phyloP scores from a whole-genome alignment of 30 jellyfish, hydroid and myxozoan genomes.

The Aurelia sp. region DNA sequence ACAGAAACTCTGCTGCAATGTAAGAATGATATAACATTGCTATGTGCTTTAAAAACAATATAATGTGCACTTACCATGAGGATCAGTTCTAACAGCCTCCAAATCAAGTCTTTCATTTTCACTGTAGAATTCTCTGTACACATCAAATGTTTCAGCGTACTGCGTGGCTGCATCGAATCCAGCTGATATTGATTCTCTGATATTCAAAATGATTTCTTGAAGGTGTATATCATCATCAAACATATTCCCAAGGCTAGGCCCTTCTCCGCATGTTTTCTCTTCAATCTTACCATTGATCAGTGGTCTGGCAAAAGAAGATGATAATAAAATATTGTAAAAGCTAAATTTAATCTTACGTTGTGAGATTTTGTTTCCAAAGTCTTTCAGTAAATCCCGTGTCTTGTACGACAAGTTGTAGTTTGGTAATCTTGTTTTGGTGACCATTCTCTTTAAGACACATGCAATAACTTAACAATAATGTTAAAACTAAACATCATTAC shows the following conservation, averaged over 20 bases:
- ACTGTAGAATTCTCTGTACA: constrained; percentile 78
- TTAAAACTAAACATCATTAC: no score
- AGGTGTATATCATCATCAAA: constrained; percentile 91
- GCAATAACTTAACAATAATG: no score
- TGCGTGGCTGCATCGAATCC: constrained; percentile 91
- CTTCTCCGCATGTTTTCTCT: constrained; percentile 94
- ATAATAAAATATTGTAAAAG: no score
- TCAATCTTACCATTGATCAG: constrained; percentile 93
- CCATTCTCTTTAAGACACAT: no score
- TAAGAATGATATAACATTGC: no score
- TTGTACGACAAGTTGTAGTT: no score
- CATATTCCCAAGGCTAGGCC: constrained; percentile 95
- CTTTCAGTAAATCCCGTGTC: no score
- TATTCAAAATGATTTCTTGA: constrained; percentile 74
- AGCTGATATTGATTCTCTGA: constrained; percentile 81
- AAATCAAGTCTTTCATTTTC: constrained; percentile 86
- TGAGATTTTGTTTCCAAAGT: no score
- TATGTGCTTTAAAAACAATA: no score
- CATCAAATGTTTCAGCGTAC: constrained; percentile 84
- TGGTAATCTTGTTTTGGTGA: no score
- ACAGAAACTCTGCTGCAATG: no score
- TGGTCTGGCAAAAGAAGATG: constrained; percentile 58
- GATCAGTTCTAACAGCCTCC: constrained; percentile 63
- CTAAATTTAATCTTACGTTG: no score
- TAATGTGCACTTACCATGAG: constrained; percentile 68